Percentiles rank a stretch among this genome's conserved stretches.
Evolutionary conservation across 2,113 vertebrate genomes (phyloP).

Genomic region (Catharus bicknelli): DNA sequence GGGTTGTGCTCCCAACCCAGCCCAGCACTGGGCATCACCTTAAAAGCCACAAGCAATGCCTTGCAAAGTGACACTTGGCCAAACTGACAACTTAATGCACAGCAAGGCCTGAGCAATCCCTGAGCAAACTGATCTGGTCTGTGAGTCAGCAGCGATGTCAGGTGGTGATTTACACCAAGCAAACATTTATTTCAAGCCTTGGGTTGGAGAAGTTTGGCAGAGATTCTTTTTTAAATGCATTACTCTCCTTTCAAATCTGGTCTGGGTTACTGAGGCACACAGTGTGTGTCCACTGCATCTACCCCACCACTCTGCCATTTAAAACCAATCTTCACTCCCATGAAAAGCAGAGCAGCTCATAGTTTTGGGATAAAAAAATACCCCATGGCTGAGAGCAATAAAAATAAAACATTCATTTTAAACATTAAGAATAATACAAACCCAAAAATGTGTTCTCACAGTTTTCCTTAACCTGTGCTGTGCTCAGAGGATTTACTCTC

Average conservation of each 20-base stretch:
- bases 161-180: not conserved
- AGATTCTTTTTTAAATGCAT: not conserved
- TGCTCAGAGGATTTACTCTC: not conserved
- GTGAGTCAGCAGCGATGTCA: conserved; percentile 1
- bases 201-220: not conserved
- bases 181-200: not conserved
- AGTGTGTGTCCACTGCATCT: not conserved
- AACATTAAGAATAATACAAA: not conserved
- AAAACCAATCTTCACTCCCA: not conserved
- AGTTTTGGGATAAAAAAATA: not conserved
- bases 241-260: not conserved
- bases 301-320: not conserved
- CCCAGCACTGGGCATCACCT: not conserved
- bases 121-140: not conserved
- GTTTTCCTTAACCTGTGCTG: not conserved
- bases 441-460: not conserved
- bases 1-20: not conserved
- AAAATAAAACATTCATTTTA: not conserved
- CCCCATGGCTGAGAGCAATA: not conserved
- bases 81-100: not conserved
- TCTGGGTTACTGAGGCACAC: not conserved
- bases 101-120: not conserved
- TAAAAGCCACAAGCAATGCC: not conserved
- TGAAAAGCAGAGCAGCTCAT: not conserved
- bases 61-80: not conserved